phyloP scores from a whole-genome alignment of 2,797 vertebrate species.

The Falco concolor region DNA sequence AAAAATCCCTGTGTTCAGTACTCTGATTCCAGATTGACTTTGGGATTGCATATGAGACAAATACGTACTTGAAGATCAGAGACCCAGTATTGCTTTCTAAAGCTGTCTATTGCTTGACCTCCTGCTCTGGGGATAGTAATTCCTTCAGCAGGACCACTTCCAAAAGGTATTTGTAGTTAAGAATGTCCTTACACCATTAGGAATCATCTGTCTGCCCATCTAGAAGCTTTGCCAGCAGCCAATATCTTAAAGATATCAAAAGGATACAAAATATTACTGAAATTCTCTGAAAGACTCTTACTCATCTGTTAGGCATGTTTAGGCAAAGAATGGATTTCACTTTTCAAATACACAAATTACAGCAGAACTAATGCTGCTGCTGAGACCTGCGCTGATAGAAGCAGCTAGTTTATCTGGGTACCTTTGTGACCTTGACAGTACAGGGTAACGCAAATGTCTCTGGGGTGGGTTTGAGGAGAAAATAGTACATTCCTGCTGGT shows the following conservation, averaged over 20 bases:
- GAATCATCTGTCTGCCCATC: not conserved
- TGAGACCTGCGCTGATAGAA: not conserved
- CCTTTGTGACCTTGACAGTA: not conserved
- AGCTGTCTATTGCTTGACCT: not conserved
- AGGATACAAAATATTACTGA: not conserved
- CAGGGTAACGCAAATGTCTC: not conserved
- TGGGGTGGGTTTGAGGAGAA: not conserved
- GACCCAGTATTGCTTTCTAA: not conserved
- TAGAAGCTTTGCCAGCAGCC: not conserved
- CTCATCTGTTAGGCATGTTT: not conserved
- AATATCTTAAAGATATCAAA: not conserved
- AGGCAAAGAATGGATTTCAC: not conserved
- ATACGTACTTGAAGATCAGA: not conserved
- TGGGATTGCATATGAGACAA: not conserved
- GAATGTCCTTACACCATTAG: not conserved
- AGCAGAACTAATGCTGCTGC: not conserved
- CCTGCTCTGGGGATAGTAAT: not conserved
- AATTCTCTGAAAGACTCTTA: not conserved
- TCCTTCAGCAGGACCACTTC: not conserved
- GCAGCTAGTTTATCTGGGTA: not conserved
- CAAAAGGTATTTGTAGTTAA: not conserved
- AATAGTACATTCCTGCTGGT: rapidly evolving
- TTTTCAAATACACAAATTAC: not conserved
- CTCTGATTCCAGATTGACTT: not conserved
- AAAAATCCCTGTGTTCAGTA: not conserved